Evolutionary conservation across 1,140 invertebrate genomes (phyloP).

Genomic region (Rhyacophila brunnea): DNA sequence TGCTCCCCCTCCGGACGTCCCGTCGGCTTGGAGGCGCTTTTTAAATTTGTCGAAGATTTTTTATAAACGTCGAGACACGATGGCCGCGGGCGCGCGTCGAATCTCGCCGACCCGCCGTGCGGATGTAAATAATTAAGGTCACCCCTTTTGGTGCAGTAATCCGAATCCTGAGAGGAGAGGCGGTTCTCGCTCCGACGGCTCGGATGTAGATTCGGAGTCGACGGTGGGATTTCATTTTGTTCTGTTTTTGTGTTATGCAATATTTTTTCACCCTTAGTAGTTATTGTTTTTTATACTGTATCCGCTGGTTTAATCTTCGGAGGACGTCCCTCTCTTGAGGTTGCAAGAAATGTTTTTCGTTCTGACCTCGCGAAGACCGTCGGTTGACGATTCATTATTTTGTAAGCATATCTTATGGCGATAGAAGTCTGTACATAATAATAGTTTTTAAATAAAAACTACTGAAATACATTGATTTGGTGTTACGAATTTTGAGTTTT

Average conservation of each 20-base stretch:
- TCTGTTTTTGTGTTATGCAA: too few species aligned
- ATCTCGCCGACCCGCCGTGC: too few species aligned
- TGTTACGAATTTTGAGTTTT: conserved; percentile 15
- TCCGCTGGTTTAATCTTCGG: too few species aligned
- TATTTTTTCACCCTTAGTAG: too few species aligned
- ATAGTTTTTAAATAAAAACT: conserved; percentile 28
- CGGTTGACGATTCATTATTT: not conserved
- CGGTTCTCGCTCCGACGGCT: too few species aligned
- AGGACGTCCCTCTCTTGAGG: not conserved
- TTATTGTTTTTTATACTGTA: too few species aligned
- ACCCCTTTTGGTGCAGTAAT: too few species aligned
- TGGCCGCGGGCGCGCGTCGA: not conserved
- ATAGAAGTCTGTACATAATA: conserved; percentile 30
- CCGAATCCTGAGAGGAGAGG: not conserved
- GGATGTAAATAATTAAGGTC: too few species aligned
- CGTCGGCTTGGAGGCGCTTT: not conserved
- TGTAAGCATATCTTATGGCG: conserved; percentile 27
- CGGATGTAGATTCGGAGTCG: too few species aligned
- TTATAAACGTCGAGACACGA: not conserved
- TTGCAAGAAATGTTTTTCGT: not conserved
- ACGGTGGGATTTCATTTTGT: too few species aligned
- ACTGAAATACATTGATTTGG: conserved; percentile 27
- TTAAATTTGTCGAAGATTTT: too few species aligned
- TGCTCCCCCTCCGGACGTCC: conserved; percentile 1
- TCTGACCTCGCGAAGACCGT: not conserved